Percentiles rank a stretch among this genome's conserved stretches.
Evolutionary conservation across 2,888 invertebrate species (phyloP).

Genomic region (Callosobruchus maculatus): DNA sequence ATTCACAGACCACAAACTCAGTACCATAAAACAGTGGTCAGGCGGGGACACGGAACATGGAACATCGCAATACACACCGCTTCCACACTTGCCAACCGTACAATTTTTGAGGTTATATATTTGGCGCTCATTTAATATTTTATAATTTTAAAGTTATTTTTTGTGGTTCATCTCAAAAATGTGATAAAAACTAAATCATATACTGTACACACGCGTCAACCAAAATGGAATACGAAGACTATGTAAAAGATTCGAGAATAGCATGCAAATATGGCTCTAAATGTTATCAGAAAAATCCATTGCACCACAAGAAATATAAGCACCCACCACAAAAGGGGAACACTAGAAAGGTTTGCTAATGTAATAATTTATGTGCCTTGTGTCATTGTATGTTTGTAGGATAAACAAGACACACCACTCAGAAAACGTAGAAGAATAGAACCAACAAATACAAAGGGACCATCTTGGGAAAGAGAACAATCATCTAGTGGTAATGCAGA

Average conservation of each 20-base stretch:
- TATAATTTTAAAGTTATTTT: slow-evolving; percentile 1
- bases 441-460: neutral
- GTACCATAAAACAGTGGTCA: no score
- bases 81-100: no score
- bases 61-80: no score
- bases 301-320: slow-evolving; percentile 70
- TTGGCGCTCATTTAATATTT: neutral
- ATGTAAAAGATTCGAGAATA: slow-evolving; percentile 46
- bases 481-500: slow-evolving; percentile 8
- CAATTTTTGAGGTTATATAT: neutral
- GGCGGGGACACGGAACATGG: no score
- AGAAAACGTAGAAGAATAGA: neutral
- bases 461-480: neutral
- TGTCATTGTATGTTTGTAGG: slow-evolving; percentile 10
- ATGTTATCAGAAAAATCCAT: slow-evolving; percentile 79
- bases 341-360: slow-evolving; percentile 5
- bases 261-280: slow-evolving; percentile 73
- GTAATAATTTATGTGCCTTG: slow-evolving; percentile 5
- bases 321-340: slow-evolving; percentile 61
- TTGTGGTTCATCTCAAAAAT: no score
- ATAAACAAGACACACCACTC: slow-evolving; percentile 8
- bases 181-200: no score
- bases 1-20: no score
- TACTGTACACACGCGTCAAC: no score
- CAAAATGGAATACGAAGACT: slow-evolving; percentile 19